Evolutionary conservation across 2,888 invertebrate species (phyloP).

Genomic region (Lithophane leautieri): DNA sequence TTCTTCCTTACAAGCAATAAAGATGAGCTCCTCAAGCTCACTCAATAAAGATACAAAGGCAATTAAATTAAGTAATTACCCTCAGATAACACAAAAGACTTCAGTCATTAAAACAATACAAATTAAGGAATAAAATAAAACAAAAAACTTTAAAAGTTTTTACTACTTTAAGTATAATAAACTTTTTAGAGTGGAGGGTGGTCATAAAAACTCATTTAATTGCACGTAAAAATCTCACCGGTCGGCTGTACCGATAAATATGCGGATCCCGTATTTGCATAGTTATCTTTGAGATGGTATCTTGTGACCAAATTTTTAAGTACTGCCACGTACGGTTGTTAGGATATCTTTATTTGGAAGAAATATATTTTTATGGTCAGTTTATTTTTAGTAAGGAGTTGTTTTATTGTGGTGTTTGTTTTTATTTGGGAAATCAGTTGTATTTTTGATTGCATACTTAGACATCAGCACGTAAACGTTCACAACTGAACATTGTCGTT

Average conservation of each 20-base stretch:
- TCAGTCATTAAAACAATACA: constrained; percentile 52
- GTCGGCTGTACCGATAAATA: constrained; percentile 66
- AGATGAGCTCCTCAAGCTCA: constrained; percentile 28
- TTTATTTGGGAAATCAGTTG: too few relatives aligned
- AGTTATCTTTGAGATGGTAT: constrained; percentile 75
- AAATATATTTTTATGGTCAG: constrained; percentile 22
- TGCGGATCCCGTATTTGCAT: constrained; percentile 74
- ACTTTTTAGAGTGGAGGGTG: constrained; percentile 59
- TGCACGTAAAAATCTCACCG: constrained; percentile 69
- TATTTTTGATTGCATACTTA: background rate
- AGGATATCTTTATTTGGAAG: constrained; percentile 31
- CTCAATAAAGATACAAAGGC: constrained; percentile 50
- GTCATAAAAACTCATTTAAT: constrained; percentile 70
- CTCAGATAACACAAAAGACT: constrained; percentile 48
- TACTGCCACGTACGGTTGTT: constrained; percentile 62
- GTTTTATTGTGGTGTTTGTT: background rate
- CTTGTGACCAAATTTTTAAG: constrained; percentile 69
- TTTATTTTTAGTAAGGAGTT: constrained; percentile 16
- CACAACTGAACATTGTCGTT: background rate
- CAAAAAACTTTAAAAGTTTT: constrained; percentile 56
- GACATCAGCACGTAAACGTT: background rate
- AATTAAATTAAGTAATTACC: constrained; percentile 49
- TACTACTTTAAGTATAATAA: constrained; percentile 60
- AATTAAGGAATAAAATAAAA: constrained; percentile 41
- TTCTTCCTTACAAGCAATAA: constrained; percentile 10